A percentile compares a stretch with the other conserved stretches of the same genome.
phyloP scores from a whole-genome alignment of 2,888 invertebrate species.

The Rhagium mordax region DNA sequence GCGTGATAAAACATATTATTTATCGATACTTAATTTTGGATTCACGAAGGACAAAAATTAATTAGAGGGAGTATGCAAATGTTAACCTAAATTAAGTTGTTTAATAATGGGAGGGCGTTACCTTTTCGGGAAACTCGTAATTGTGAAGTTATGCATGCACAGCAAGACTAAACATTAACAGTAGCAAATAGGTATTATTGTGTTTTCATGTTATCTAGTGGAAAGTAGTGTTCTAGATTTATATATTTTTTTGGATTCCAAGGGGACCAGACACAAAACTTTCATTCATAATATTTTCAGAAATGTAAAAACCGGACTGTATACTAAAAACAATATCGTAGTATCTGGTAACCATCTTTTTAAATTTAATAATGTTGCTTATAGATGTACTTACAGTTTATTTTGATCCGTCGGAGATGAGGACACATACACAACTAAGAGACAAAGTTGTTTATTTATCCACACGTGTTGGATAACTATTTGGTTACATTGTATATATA shows the following conservation, averaged over 20 bases:
- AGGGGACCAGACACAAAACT: too few relatives aligned
- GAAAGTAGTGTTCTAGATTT: not conserved
- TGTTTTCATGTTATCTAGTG: not conserved
- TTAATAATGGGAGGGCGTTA: not conserved
- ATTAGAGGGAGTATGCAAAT: conserved; percentile 16
- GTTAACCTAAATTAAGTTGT: conserved; percentile 7
- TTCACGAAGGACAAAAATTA: conserved; percentile 15
- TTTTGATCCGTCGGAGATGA: too few relatives aligned
- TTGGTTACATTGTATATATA: too few relatives aligned
- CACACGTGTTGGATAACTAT: too few relatives aligned
- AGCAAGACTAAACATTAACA: not conserved
- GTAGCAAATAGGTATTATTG: not conserved
- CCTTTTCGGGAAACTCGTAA: not conserved
- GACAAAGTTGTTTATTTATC: too few relatives aligned
- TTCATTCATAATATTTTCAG: too few relatives aligned
- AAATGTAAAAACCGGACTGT: too few relatives aligned
- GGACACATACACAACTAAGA: too few relatives aligned
- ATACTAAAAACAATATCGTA: too few relatives aligned
- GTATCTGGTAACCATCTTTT: too few relatives aligned
- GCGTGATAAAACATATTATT: not conserved
- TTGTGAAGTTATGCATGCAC: not conserved
- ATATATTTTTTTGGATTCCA: not conserved
- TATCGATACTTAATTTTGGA: conserved; percentile 1
- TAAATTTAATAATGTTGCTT: too few relatives aligned
- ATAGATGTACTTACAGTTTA: too few relatives aligned